These are phyloP conservation scores for Dicycla oo DNA, from an alignment of 2,888 invertebrate species.

Conservation along the genomic window DNA sequence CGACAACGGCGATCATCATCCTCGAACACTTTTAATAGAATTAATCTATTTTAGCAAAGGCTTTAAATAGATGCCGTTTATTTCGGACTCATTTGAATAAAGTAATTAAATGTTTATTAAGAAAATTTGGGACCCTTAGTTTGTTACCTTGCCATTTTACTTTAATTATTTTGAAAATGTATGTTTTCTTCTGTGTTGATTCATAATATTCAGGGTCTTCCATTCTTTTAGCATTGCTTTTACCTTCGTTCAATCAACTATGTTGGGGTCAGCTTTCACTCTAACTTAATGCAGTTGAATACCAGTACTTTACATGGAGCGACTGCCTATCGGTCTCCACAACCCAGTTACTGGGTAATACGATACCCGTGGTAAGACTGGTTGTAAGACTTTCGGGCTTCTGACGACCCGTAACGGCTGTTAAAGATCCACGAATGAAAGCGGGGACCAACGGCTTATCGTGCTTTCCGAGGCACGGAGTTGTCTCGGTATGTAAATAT, in stretches of 20 bases:
- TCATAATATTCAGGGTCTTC: neutral
- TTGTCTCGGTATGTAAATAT: too few relatives aligned
- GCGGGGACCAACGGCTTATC: too few relatives aligned
- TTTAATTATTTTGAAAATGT: conserved; percentile 31
- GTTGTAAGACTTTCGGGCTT: too few relatives aligned
- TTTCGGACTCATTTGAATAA: conserved; percentile 61
- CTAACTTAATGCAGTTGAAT: too few relatives aligned
- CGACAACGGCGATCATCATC: conserved; percentile 55
- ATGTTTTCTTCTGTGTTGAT: conserved; percentile 31
- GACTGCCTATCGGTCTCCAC: too few relatives aligned
- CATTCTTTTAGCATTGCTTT: conserved; percentile 18
- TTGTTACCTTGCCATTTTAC: conserved; percentile 8
- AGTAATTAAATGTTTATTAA: conserved; percentile 54
- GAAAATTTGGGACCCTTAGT: conserved; percentile 27
- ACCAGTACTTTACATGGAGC: too few relatives aligned
- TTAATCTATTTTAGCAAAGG: conserved; percentile 63
- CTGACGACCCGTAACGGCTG: too few relatives aligned
- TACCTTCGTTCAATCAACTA: neutral
- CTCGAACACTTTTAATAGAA: conserved; percentile 63
- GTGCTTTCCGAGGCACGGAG: too few relatives aligned
- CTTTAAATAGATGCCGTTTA: conserved; percentile 58
- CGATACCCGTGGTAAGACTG: too few relatives aligned
- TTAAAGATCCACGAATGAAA: too few relatives aligned
- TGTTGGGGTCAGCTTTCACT: too few relatives aligned
- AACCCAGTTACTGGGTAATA: too few relatives aligned